Base-by-base conservation (phyloP, 2,113 vertebrate species). In the Festucalex cinctus region DNA sequence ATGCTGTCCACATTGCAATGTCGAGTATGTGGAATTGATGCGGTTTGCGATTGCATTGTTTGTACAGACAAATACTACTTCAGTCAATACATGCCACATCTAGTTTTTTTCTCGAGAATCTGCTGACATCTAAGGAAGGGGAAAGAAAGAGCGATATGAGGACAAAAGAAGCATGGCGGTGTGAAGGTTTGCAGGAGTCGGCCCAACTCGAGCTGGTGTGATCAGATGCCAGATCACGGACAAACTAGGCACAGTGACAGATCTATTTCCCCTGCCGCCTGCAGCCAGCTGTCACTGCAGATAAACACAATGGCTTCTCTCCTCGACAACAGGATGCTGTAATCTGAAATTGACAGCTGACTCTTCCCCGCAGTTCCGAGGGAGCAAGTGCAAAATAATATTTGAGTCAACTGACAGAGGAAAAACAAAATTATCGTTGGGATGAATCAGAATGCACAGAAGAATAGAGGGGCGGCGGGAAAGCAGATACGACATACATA, bases 291-390 rank as follows among this genome's bases (percentile, higher is more conserved):
- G 87, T 85, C 84, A 79, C 74, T 67, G 79, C 71, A 83, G 83
- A 84, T 84, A 85, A 88, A 84, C 78, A 86, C 82, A 84, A 85
- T 71, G 76, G 74, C 77, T 78, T 57, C 66, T 75, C 78, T 82
- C 70, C 79, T 74, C 80, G 80, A 77, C 85, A 81, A 81, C 82
- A 68, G 71, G 71, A 63, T n/a, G 39, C 68, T 51, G 68, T 78
- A 86, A 89, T 86, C 86, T 73, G 75, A 74, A 84, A 88, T 44
- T 82, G 88, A 86, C 84, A 85, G 81, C 85, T 77, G 84, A 88
- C 56, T 83, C 65, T 81, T 75, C 72, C 70, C 56, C 76, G 32
- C 73, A 66, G 80, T 73, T 83, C 81, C 1, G 59, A 71, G 68
- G 74, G 76, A 80, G 75, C 68, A 26, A 12, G 57, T 32, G 53